Base-by-base conservation (phyloP, 2,888 invertebrate species). In the Cosmia trapezina region DNA sequence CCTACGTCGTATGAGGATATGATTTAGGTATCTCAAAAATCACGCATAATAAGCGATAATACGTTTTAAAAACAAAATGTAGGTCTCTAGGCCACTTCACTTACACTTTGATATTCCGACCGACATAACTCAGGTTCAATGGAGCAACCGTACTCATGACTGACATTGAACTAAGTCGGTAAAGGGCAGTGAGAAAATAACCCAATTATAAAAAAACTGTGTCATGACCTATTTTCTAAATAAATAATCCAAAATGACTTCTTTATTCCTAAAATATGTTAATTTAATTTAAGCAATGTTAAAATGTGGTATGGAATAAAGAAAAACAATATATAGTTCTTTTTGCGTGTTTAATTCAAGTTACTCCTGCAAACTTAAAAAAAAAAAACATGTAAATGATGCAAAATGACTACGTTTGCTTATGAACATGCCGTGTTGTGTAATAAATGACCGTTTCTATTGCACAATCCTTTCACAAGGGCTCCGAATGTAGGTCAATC, bases 1-100 rank as follows among this genome's bases (percentile, higher is more conserved):
- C 90, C 91, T 89, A 90, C 92, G 92, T 91, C 91, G 92, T 93
- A 91, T 94, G 95, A 94, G 94, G 83, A 90, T 89, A 87, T 84
- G 96, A 96, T 97, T 93, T 97, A n/a, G n/a, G n/a, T n/a, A 97
- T 97, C 96, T 92, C 96, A 97, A 97, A 96, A 96, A 96, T 90
- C 96, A 96, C 89, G 89, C 90, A 87, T 90, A 87, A 90, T 33
- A 88, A 91, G 89, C 90, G 90, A 90, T 92, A 92, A 90, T 89
- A 86, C 86, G 90, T 87, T 91, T 92, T 92, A 91, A 92, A 93
- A 95, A 93, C 93, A 93, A 94, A 97, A 98, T 98, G 97, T 98
- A 98, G 98, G 98, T 98, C 98, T 98, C 97, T 98, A 97, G 98
- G 98, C 97, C 98, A 98, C 97, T 97, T 97, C 97, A 97, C 97